Percentiles rank a stretch among this genome's conserved stretches.
Conservation (phyloP, 2,797 vertebrate species). For the Rachycentron canadum region DNA sequence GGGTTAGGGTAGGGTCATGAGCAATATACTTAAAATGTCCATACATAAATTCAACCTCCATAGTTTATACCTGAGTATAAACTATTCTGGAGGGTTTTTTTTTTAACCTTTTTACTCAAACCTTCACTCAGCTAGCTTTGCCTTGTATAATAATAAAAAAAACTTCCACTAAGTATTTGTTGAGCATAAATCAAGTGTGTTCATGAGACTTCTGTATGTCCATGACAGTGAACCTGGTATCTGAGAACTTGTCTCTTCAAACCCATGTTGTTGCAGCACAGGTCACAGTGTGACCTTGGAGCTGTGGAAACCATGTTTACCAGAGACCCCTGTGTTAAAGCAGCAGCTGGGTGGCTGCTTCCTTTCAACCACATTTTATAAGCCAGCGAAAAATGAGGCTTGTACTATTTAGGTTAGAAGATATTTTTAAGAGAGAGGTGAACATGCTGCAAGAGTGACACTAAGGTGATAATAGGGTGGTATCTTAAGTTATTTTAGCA, state of each 20-base stretch:
- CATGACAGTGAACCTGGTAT: conserved; percentile 61
- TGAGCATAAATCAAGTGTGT: conserved; percentile 12
- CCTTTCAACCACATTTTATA: conserved; percentile 40
- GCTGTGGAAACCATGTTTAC: conserved; percentile 76
- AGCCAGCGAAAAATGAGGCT: conserved; percentile 5
- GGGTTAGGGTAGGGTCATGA: background rate
- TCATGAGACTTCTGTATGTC: conserved; percentile 32
- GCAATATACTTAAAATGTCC: background rate
- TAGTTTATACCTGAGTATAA: background rate
- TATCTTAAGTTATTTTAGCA: background rate
- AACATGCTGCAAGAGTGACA: conserved; percentile 1
- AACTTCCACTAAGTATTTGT: no score
- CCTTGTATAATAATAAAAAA: no score
- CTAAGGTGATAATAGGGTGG: background rate
- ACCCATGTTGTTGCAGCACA: conserved; percentile 56
- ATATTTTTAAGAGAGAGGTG: background rate
- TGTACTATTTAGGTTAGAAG: background rate
- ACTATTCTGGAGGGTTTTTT: no score
- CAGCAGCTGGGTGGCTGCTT: conserved; percentile 47
- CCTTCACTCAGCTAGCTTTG: conserved; percentile 3
- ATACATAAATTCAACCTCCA: background rate
- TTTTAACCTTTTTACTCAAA: background rate
- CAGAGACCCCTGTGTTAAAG: conserved; percentile 72
- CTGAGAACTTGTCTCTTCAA: conserved; percentile 48
- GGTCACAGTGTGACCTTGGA: conserved; percentile 72